A percentile compares a stretch with the other conserved stretches of the same genome.
Conservation (phyloP, 2,888 invertebrate species). For the Norana najaformis region DNA sequence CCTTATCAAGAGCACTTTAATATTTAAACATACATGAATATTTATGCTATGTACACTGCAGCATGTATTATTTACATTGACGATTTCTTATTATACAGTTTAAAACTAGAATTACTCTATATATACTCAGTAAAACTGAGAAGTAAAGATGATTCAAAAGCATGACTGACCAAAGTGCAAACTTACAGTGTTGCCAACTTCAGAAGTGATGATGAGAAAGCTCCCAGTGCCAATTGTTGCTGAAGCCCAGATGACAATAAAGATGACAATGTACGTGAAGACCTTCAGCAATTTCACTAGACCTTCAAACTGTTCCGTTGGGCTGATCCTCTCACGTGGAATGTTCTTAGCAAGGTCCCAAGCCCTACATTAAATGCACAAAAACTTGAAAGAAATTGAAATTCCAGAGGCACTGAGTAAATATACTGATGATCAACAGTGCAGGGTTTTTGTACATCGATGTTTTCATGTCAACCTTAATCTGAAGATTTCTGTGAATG, state of each 20-base stretch:
- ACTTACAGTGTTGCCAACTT: slow-evolving; percentile 19
- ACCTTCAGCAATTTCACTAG: slow-evolving; percentile 63
- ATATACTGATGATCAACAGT: not conserved
- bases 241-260: slow-evolving; percentile 76
- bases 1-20: too few relatives aligned
- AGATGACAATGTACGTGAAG: slow-evolving; percentile 81
- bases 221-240: slow-evolving; percentile 33
- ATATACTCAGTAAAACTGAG: too few relatives aligned
- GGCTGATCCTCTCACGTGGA: slow-evolving; percentile 50
- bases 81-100: too few relatives aligned
- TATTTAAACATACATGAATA: too few relatives aligned
- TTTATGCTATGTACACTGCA: too few relatives aligned
- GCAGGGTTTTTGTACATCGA: not conserved
- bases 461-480: not conserved
- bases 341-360: slow-evolving; percentile 57
- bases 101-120: too few relatives aligned
- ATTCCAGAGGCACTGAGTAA: not conserved
- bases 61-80: too few relatives aligned
- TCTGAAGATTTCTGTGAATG: not conserved
- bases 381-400: not conserved
- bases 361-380: slow-evolving; percentile 41
- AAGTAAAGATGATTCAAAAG: not conserved
- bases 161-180: not conserved
- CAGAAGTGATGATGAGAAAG: slow-evolving; percentile 25
- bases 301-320: slow-evolving; percentile 47